Evolutionary conservation across 2,888 invertebrate species (phyloP), one percentile per base, ranked within the genome.

Genomic region (Nemotelus pantherinus): DNA sequence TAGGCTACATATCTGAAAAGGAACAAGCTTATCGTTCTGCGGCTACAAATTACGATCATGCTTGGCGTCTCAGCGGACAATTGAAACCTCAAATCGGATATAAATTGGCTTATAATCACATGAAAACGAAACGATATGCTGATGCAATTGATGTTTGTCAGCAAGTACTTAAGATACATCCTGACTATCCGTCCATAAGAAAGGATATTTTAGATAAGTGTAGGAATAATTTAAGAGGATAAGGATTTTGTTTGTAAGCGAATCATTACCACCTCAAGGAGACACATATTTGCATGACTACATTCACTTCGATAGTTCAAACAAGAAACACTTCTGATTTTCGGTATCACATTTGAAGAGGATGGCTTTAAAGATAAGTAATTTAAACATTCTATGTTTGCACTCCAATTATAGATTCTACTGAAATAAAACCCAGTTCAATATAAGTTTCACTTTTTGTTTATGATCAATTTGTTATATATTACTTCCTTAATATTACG

Each of bases 201-300:
- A 97, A 96, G 85, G 98, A 99, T 82, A 94, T 99, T 81, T 88
- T 98, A 80, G 98, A 98, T 81, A 98, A 98, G 84, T 93, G 94
- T 50, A 91, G 94, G 81, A 90, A 89, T 82, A 93, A 93, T 88
- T 89, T 95, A 81, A 89, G 94, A 80, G 91, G 92, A 1, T 94
- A 87, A 87, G 25, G 25, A 25, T 25, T 25, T 25, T 25, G 3
- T 70, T 65, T 53, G 10, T 6, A 53, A 53, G 53, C 25, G 25
- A 25, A 25, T 25, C 25, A 25, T 25, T 25, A 25, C 25, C 25
- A 25, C 25, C 25, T 25, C 25, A 25, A 25, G 25, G 25, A 25
- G 25, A 25, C 25, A 25, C 25, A 25, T 25, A 25, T 25, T 25
- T 25, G 25, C 25, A 25, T 25, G 25, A 25, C 25, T 25, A 25